Conservation (phyloP, 2,888 invertebrate genomes). For the Drosophila paranaensis region DNA sequence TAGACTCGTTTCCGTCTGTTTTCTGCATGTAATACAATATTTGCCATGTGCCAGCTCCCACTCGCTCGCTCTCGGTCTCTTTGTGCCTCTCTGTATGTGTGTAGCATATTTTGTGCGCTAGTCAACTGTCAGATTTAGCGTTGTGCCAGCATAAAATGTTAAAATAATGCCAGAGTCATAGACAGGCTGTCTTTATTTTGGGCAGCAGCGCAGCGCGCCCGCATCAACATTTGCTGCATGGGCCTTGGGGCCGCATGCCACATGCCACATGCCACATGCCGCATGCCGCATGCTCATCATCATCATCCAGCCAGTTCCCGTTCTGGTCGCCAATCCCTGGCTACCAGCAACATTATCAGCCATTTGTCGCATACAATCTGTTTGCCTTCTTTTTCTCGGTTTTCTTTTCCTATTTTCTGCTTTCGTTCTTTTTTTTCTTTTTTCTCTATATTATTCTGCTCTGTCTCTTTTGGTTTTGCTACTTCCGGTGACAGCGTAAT, state of each 20-base stretch:
- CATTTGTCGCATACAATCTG: slow-evolving; percentile 81
- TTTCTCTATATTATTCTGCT: slow-evolving; percentile 14
- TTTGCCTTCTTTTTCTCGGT: slow-evolving; percentile 60
- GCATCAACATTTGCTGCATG: slow-evolving; percentile 45
- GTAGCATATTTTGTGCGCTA: slow-evolving; percentile 77
- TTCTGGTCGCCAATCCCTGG: slow-evolving; percentile 41
- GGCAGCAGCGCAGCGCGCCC: slow-evolving; percentile 54
- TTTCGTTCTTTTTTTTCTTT: background rate
- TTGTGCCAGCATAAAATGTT: slow-evolving; percentile 81
- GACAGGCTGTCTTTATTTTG: slow-evolving; percentile 72
- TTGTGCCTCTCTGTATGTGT: slow-evolving; percentile 21
- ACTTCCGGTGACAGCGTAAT: slow-evolving; percentile 82
- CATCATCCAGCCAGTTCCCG: slow-evolving; percentile 12
- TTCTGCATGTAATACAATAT: slow-evolving; percentile 63
- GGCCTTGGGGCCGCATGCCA: slow-evolving; percentile 34
- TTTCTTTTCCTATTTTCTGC: slow-evolving; percentile 19
- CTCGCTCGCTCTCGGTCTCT: background rate
- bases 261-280: slow-evolving; percentile 31
- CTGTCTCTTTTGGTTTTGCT: slow-evolving; percentile 39
- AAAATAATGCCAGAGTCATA: slow-evolving; percentile 78
- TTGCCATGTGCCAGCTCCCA: slow-evolving; percentile 48
- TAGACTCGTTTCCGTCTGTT: slow-evolving; percentile 69
- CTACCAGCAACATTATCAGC: slow-evolving; percentile 76
- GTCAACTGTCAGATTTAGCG: slow-evolving; percentile 80
- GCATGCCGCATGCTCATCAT: slow-evolving; percentile 15